These are phyloP conservation scores for Hydrophis major DNA, from an alignment of 2,797 vertebrate genomes.

Conservation along the genomic window DNA sequence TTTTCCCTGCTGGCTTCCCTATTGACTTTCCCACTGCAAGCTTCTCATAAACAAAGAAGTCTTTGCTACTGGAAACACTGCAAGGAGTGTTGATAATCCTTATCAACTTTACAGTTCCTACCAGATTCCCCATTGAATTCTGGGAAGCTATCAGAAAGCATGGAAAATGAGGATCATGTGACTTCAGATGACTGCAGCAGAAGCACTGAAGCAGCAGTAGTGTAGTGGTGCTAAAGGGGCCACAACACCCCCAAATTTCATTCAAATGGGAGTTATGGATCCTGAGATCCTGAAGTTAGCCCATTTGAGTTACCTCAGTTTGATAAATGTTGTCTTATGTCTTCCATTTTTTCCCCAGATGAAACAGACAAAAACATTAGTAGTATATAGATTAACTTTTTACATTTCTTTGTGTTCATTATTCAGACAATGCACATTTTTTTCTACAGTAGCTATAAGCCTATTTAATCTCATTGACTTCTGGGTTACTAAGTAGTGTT, in stretches of 20 bases:
- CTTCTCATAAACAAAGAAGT: not conserved
- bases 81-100: not conserved
- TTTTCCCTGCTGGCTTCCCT: not conserved
- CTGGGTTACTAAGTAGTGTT: not conserved
- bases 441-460: not conserved
- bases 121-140: not conserved
- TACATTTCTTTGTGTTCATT: not conserved
- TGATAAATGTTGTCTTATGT: not conserved
- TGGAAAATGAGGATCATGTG: not conserved
- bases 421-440: not conserved
- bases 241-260: not conserved
- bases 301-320: not conserved
- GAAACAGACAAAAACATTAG: not conserved
- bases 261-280: not conserved
- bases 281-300: not conserved
- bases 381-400: not conserved
- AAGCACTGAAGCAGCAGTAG: not conserved
- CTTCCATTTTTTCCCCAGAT: not conserved
- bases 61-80: not conserved
- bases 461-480: slow-evolving; percentile 7
- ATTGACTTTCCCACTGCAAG: not conserved
- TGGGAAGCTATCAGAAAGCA: not conserved
- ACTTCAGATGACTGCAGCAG: not conserved
- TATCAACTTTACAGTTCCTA: not conserved
- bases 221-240: not conserved